phyloP scores from a whole-genome alignment of 2,113 vertebrate species.

The Megaceryle maxima region DNA sequence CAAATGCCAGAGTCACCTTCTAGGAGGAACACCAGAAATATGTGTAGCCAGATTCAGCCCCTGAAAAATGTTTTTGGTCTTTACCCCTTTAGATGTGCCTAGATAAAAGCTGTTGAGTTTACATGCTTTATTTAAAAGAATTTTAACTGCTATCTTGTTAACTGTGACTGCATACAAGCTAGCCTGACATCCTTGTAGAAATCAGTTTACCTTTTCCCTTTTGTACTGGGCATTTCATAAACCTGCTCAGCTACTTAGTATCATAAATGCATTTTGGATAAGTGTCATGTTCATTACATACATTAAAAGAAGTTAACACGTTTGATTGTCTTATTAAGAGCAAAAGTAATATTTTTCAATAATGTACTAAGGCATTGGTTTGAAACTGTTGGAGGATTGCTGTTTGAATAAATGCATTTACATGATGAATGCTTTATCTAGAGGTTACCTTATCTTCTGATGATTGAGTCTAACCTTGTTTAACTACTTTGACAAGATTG shows the following conservation, averaged over 20 bases:
- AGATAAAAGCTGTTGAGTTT: background rate
- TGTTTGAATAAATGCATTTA: background rate
- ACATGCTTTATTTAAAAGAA: background rate
- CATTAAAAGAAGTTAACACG: background rate
- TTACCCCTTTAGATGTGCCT: background rate
- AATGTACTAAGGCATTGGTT: background rate
- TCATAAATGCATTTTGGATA: background rate
- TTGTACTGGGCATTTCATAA: background rate
- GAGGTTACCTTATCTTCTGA: background rate
- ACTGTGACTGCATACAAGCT: background rate
- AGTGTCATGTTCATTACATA: background rate
- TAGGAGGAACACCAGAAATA: background rate
- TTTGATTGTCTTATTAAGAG: background rate
- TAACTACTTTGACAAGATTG: slow-evolving; percentile 52
- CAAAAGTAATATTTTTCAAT: background rate
- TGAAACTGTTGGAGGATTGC: background rate
- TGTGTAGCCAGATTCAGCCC: background rate
- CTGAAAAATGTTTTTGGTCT: background rate
- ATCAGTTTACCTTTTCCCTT: background rate
- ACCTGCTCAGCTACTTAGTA: background rate
- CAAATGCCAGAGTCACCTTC: background rate
- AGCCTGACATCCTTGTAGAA: background rate
- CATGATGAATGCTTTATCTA: background rate
- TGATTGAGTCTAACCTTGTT: background rate
- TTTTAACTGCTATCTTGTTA: fast-evolving